phyloP scores from a whole-genome alignment of 1,140 invertebrate species.

The Drosophila ohnishii region DNA sequence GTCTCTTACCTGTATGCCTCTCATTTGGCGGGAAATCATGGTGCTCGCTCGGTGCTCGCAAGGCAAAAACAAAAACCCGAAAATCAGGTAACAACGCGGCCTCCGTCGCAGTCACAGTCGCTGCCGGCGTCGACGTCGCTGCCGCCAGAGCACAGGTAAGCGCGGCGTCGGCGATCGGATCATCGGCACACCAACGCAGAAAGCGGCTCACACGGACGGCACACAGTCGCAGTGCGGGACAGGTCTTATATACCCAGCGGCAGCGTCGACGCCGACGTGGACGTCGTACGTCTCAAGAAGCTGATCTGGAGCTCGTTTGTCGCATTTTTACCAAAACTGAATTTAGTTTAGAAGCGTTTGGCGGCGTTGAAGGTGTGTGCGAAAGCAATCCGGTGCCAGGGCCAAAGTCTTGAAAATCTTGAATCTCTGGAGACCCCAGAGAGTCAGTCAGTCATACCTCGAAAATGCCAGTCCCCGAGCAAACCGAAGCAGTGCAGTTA shows the following conservation, averaged over 20 bases:
- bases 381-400: slow-evolving; percentile 67
- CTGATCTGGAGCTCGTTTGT: slow-evolving; percentile 81
- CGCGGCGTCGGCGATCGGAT: slow-evolving; percentile 63
- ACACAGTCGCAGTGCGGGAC: slow-evolving; percentile 12
- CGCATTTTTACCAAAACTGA: slow-evolving; percentile 82
- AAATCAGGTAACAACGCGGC: slow-evolving; percentile 74
- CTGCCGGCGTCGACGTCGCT: slow-evolving; percentile 10
- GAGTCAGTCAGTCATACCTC: slow-evolving; percentile 3
- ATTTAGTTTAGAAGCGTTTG: slow-evolving; percentile 83
- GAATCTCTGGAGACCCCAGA: slow-evolving; percentile 22
- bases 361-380: slow-evolving; percentile 81
- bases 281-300: slow-evolving; percentile 70
- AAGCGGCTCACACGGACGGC: slow-evolving; percentile 33
- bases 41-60: slow-evolving; percentile 37
- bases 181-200: slow-evolving; percentile 74
- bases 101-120: slow-evolving; percentile 14
- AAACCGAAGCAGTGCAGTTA: slow-evolving; percentile 35
- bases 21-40: slow-evolving; percentile 80
- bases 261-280: slow-evolving; percentile 35
- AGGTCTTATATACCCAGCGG: slow-evolving; percentile 59
- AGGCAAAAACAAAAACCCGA: slow-evolving; percentile 76
- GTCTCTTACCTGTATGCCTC: slow-evolving; percentile 65
- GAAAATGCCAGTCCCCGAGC: slow-evolving; percentile 13
- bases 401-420: slow-evolving; percentile 33
- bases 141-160: slow-evolving; percentile 45